Percentiles rank a stretch among this genome's conserved stretches.
These are phyloP conservation scores for Autographa pulchrina DNA, from an alignment of 2,888 invertebrate species.

Conservation along the genomic window DNA sequence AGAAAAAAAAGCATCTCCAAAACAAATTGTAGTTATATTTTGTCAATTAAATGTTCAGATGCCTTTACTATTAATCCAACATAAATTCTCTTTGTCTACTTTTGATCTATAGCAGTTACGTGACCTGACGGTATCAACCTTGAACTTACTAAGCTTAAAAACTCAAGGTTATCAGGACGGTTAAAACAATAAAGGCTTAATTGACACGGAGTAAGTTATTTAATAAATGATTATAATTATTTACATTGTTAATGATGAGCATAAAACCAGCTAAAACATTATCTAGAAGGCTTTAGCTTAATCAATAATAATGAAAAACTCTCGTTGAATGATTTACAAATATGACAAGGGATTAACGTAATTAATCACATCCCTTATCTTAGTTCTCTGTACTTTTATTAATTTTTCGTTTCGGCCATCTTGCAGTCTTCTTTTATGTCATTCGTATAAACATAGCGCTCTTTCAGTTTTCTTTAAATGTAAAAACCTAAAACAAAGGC, in stretches of 20 bases:
- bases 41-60: conserved; percentile 11
- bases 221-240: conserved; percentile 17
- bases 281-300: not conserved
- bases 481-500: too few species aligned
- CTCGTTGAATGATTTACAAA: not conserved
- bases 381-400: too few species aligned
- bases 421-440: too few species aligned
- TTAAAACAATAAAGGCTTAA: conserved; percentile 47
- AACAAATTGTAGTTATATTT: not conserved
- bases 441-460: too few species aligned
- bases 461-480: too few species aligned
- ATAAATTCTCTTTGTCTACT: conserved; percentile 29
- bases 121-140: conserved; percentile 50
- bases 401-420: too few species aligned
- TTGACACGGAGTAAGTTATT: conserved; percentile 29
- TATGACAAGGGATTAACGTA: not conserved
- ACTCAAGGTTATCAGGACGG: conserved; percentile 44
- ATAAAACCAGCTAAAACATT: not conserved
- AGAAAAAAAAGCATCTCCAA: too few species aligned
- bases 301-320: not conserved
- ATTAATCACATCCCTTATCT: too few species aligned
- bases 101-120: conserved; percentile 47
- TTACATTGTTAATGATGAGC: not conserved
- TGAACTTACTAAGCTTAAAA: conserved; percentile 51
- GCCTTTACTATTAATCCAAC: not conserved